phyloP scores from a whole-genome alignment of 2,888 invertebrate species.

The Drosophila peninsularis region DNA sequence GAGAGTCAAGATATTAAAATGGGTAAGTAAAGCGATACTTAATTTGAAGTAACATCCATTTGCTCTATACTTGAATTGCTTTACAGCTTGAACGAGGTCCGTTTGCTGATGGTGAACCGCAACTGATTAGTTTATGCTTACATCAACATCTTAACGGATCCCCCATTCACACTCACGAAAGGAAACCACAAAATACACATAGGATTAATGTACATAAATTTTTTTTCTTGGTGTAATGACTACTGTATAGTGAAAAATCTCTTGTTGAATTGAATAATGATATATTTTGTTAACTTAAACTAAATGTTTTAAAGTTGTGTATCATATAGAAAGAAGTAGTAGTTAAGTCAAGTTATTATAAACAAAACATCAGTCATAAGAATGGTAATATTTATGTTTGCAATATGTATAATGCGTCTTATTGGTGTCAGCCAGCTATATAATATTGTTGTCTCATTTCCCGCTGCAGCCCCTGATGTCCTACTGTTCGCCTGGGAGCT shows the following conservation, averaged over 20 bases:
- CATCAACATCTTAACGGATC: neutral
- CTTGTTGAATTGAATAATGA: slow-evolving; percentile 5
- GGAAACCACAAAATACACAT: neutral
- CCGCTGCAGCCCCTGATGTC: neutral
- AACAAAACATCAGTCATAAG: too few relatives aligned
- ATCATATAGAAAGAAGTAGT: too few relatives aligned
- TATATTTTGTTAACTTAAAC: slow-evolving; percentile 21
- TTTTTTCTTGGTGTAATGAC: neutral
- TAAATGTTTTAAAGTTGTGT: neutral
- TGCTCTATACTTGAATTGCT: too few relatives aligned
- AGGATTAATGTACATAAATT: slow-evolving; percentile 4
- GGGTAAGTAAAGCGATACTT: too few relatives aligned
- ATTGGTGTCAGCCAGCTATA: neutral
- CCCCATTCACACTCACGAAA: neutral
- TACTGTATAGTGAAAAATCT: neutral
- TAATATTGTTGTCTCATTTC: neutral
- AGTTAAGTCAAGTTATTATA: too few relatives aligned
- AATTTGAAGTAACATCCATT: too few relatives aligned
- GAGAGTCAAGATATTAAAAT: too few relatives aligned
- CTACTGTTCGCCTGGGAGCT: neutral
- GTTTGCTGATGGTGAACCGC: slow-evolving; percentile 35
- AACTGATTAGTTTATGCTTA: neutral
- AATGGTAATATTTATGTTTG: too few relatives aligned
- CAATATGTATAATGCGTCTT: neutral
- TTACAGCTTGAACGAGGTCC: slow-evolving; percentile 20